Conservation (phyloP, 2,888 invertebrate species). For the Drosophila demipolita region DNA sequence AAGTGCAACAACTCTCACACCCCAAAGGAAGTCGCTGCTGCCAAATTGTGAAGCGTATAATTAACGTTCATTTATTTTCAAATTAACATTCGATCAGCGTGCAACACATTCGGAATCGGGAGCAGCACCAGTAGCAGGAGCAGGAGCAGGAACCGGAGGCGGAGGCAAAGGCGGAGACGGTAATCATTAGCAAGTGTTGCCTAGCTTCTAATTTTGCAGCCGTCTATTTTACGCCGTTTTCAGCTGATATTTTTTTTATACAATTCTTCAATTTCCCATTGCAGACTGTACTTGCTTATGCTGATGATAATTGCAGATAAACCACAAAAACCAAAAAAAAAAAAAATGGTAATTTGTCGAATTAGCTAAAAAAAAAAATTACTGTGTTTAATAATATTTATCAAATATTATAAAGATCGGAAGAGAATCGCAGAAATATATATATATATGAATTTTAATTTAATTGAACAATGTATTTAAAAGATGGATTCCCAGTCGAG, state of each 20-base stretch:
- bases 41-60: slow-evolving; percentile 67
- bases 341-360: not conserved
- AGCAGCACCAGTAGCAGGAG: slow-evolving; percentile 11
- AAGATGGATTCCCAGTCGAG: not conserved
- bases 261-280: slow-evolving; percentile 1
- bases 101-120: slow-evolving; percentile 9
- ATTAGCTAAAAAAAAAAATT: not conserved
- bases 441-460: not conserved
- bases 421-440: not conserved
- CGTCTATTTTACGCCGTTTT: slow-evolving; percentile 53
- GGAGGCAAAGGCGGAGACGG: slow-evolving; percentile 14
- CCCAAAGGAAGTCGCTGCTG: slow-evolving; percentile 40
- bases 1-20: slow-evolving; percentile 69
- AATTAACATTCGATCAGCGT: slow-evolving; percentile 77
- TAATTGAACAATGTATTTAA: not conserved
- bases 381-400: not conserved
- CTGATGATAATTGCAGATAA: not conserved
- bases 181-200: slow-evolving; percentile 51
- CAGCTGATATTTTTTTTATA: slow-evolving; percentile 7
- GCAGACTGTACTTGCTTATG: not conserved
- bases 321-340: not conserved
- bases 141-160: not conserved
- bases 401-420: not conserved
- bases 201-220: slow-evolving; percentile 44
- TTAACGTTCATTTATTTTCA: slow-evolving; percentile 82